Conservation (phyloP, 2,797 vertebrate genomes). For the Phrynocephalus vlangalii region DNA sequence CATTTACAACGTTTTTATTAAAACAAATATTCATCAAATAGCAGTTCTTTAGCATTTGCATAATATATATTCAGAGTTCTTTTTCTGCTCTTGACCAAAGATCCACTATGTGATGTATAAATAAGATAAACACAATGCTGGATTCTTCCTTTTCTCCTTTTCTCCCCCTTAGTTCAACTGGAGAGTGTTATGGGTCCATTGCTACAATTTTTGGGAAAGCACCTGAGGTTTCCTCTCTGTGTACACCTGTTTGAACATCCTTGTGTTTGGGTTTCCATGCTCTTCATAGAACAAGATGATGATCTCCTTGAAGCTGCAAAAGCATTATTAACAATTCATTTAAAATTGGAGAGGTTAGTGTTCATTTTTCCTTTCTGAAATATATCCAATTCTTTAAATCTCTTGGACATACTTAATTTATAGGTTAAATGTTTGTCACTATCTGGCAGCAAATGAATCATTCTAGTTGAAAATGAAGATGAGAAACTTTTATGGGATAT, state of each 20-base stretch:
- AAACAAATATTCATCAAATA: not conserved
- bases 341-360: conserved; percentile 81
- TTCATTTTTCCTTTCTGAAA: not conserved
- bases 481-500: no score
- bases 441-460: no score
- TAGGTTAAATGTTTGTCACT: no score
- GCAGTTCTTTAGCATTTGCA: not conserved
- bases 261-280: conserved; percentile 86
- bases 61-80: not conserved
- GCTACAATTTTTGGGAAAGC: conserved; percentile 80
- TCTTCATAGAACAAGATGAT: conserved; percentile 95
- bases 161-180: conserved; percentile 62
- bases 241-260: conserved; percentile 65
- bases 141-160: not conserved
- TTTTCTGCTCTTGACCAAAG: conserved; percentile 4
- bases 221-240: conserved; percentile 55
- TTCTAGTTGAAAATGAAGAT: no score
- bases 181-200: conserved; percentile 73
- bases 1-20: not conserved
- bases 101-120: not conserved
- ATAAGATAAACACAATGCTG: not conserved
- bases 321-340: conserved; percentile 82
- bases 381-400: no score
- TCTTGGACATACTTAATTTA: no score
- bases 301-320: conserved; percentile 93